Evolutionary conservation across 1,140 invertebrate species (phyloP), one percentile per base, ranked within the genome.

Genomic region (Bombyx mandarina): DNA sequence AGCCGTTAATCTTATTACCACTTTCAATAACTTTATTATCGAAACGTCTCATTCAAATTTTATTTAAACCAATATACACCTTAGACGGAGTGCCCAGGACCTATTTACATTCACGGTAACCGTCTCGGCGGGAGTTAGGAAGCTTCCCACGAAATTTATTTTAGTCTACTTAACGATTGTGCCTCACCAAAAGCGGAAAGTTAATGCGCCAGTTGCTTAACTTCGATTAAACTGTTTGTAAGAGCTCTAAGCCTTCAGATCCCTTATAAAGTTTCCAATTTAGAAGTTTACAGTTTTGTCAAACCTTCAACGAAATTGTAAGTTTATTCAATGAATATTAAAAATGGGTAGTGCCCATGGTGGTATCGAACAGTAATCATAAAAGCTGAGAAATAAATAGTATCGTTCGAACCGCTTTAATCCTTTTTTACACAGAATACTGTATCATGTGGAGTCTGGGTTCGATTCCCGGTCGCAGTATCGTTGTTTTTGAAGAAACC

Each of bases 1-100:
- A 73, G 72, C 73, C 77, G 78, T 82, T 85, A 78, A 85, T 85
- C 82, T 85, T 85, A 82, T 82, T 85, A 82, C 77, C 78, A 82
- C 79, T 80, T 80, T 80, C 79, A 82, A 83, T 85, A 85, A 85
- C 79, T 82, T 82, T 77, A 85, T 82, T 78, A 85, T 73, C 67
- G 69, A 69, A 61, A 65, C 26, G 62, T 67, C 57, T 57, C 61
- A 58, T 62, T 62, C 67, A 48, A 63, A 55, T 59, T 55, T 60
- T 52, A 58, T 54, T 60, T 71, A 71, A 49, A 61, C 67, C 49
- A 81, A 72, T 75, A 71, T 77, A 69, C 59, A 78, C 75, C 72
- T 78, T 80, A 57, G 43, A 67, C 57, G 43, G 43, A 58, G 58
- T 52, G 56, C 66, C 43, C 63, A 79, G 59, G 58, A 67, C 56